phyloP scores from a whole-genome alignment of 23 tunicate genomes.

The Phallusia fumigata region DNA sequence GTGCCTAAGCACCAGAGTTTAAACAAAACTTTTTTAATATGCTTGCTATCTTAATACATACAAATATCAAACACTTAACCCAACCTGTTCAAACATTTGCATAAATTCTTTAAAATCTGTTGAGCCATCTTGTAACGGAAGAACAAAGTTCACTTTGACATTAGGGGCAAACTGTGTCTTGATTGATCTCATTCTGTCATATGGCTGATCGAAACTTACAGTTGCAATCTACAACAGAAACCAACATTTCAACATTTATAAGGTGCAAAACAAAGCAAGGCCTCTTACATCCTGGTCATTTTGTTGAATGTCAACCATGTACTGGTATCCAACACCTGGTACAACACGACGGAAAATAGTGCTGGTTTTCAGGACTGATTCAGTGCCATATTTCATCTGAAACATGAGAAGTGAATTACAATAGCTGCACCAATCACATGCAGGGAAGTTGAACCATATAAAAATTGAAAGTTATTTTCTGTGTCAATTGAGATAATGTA shows the following conservation, averaged over 20 bases:
- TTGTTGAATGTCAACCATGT: conserved; percentile 62
- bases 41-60: too few relatives aligned
- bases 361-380: conserved; percentile 4
- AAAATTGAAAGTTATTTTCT: not conserved
- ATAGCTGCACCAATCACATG: not conserved
- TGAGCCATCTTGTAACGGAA: conserved; percentile 73
- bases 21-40: not conserved
- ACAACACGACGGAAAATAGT: conserved; percentile 64
- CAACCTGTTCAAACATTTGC: conserved; percentile 98
- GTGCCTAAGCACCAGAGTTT: not conserved
- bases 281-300: conserved; percentile 38
- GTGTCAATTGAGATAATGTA: not conserved
- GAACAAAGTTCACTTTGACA: conserved; percentile 60
- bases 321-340: conserved; percentile 82
- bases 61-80: too few relatives aligned
- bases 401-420: not conserved
- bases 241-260: not conserved
- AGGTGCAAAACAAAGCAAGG: too few relatives aligned
- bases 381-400: conserved; percentile 48
- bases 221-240: conserved; percentile 43
- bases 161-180: conserved; percentile 51
- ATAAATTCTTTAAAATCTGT: conserved; percentile 74
- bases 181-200: conserved; percentile 54
- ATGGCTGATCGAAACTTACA: conserved; percentile 77
- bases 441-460: not conserved